These are phyloP conservation scores for Dinomys branickii DNA, from an alignment of 2,113 vertebrate species.

Conservation along the genomic window DNA sequence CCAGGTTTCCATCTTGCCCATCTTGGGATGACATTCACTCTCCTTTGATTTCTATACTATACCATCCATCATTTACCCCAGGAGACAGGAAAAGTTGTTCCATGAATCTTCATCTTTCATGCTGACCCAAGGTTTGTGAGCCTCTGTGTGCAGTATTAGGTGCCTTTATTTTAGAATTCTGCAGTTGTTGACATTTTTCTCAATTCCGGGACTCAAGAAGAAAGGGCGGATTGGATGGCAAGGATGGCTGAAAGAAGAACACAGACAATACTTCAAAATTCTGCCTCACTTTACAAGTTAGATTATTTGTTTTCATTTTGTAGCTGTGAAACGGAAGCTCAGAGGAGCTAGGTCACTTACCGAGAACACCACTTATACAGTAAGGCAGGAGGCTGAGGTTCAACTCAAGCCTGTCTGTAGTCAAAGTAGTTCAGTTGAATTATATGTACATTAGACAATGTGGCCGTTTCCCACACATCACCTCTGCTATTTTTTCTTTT, in stretches of 20 bases:
- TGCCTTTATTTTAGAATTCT: neutral
- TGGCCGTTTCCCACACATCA: neutral
- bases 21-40: neutral
- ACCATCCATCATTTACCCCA: neutral
- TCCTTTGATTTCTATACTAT: neutral
- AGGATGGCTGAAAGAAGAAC: neutral
- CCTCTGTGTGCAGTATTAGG: neutral
- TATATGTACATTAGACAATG: neutral
- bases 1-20: neutral
- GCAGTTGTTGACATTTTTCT: neutral
- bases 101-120: neutral
- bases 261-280: neutral
- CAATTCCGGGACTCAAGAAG: neutral
- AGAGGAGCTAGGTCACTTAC: neutral
- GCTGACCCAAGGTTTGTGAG: neutral
- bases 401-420: neutral
- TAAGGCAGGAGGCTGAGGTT: neutral
- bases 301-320: slow-evolving; percentile 5
- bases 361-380: neutral
- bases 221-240: neutral
- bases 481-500: neutral
- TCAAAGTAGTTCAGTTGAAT: neutral
- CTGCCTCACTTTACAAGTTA: neutral
- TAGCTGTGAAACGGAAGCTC: neutral
- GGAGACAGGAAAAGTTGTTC: neutral